Evolutionary conservation across 1,140 invertebrate species (phyloP), one percentile per base, ranked within the genome.

Genomic region (Wiebesia pumilae): DNA sequence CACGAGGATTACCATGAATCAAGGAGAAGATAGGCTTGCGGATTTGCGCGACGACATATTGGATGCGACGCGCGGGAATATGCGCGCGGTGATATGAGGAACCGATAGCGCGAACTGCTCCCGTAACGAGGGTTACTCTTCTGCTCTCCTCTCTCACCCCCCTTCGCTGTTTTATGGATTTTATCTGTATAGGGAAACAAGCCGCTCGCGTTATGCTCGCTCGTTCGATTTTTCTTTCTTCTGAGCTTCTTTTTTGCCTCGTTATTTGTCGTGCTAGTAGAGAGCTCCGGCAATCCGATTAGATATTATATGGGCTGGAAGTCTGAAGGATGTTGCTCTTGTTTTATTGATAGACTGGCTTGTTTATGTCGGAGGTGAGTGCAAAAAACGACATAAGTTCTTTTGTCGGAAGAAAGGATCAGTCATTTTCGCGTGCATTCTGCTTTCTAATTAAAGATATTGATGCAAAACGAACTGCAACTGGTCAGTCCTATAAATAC

Each of bases 1-100:
- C 51, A 87, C 88, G 86, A 81, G 89, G 90, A 91, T 91, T 92
- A 90, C 89, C 90, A 89, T 90, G 90, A 91, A 91, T 91, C 89
- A 89, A 90, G 87, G 89, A 91, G 90, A 90, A 90, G 89, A 92
- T 91, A 88, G 90, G 89, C 89, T 89, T 89, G 89, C 88, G 89
- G 89, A 90, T 91, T 91, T 90, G 87, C 88, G 84, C 85, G 81
- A 67, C 85, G 80, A 83, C 80, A 21, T 82, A 43, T 89, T 86
- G 82, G 75, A 89, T 89, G 83, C 81, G 77, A 83, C 77, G 73
- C 80, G 81, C 75, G 73, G 83, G 83, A 85, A 79, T 85, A 85
- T 85, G 75, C 73, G 83, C 58, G 67, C 24, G 62, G 6, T 38
- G 84, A 85, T 85, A 85, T 73, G 84, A 85, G 78, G 38, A 54